Percentiles rank a stretch among this genome's conserved stretches.
phyloP scores from a whole-genome alignment of 2,888 invertebrate species.

The Gnatocerus cornutus region DNA sequence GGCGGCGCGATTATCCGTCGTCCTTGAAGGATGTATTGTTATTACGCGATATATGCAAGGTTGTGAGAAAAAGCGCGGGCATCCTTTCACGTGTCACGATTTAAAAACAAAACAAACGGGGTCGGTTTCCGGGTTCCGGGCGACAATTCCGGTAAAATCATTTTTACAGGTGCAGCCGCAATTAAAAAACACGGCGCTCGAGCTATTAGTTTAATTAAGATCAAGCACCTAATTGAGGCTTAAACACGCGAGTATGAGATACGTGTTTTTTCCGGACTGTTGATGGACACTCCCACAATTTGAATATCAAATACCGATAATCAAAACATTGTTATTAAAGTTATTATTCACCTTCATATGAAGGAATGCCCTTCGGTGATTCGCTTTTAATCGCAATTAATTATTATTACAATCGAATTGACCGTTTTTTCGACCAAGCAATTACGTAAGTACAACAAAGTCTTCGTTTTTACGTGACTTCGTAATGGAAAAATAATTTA shows the following conservation, averaged over 20 bases:
- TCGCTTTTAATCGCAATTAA: not conserved
- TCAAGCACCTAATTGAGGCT: not conserved
- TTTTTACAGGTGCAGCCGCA: no score
- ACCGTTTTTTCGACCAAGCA: not conserved
- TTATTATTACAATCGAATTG: not conserved
- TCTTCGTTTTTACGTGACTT: not conserved
- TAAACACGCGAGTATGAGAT: not conserved
- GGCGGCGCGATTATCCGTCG: not conserved
- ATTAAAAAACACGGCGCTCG: no score
- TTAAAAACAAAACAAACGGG: not conserved
- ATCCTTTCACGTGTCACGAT: constrained; percentile 35
- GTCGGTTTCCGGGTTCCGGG: no score
- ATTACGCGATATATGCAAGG: constrained; percentile 26
- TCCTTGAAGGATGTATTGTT: constrained; percentile 32
- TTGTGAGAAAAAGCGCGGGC: constrained; percentile 32
- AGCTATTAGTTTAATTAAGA: constrained; percentile 12
- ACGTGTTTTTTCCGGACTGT: constrained; percentile 9
- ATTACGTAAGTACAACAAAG: not conserved
- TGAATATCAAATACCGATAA: constrained; percentile 4
- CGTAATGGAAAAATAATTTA: not conserved
- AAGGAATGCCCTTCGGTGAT: constrained; percentile 14
- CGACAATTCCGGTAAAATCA: no score
- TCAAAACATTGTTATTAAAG: constrained; percentile 6
- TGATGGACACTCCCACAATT: constrained; percentile 25
- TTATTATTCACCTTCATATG: constrained; percentile 7